phyloP scores from a whole-genome alignment of 2,888 invertebrate species.

The Subacronicta megacephala region DNA sequence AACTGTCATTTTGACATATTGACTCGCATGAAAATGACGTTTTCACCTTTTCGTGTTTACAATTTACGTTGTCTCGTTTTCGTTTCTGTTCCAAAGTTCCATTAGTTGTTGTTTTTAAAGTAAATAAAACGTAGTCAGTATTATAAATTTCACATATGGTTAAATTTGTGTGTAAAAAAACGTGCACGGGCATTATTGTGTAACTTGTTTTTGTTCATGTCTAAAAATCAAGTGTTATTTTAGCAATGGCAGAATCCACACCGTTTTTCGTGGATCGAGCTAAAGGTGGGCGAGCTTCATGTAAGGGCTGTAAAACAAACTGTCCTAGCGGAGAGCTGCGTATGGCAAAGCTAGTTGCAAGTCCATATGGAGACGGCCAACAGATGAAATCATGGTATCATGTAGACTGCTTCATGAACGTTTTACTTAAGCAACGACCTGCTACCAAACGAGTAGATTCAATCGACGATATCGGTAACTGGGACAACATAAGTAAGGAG shows the following conservation, averaged over 20 bases:
- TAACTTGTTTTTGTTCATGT: conserved; percentile 9
- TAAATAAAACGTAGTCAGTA: conserved; percentile 6
- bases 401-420: conserved; percentile 94
- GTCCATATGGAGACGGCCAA: conserved; percentile 93
- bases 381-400: conserved; percentile 96
- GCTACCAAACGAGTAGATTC: conserved; percentile 95
- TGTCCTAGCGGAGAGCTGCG: conserved; percentile 93
- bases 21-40: background rate
- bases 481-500: conserved; percentile 91
- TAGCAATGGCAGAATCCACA: conserved; percentile 56
- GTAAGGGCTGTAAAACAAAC: conserved; percentile 96
- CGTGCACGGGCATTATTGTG: background rate
- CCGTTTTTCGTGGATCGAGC: conserved; percentile 94
- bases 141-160: conserved; percentile 1
- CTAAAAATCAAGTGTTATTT: conserved; percentile 11
- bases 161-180: background rate
- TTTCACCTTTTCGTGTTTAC: background rate
- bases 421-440: conserved; percentile 93
- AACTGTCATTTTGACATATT: conserved; percentile 28
- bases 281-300: conserved; percentile 94
- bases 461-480: conserved; percentile 94
- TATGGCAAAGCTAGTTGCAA: conserved; percentile 93
- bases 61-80: conserved; percentile 16
- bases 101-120: conserved; percentile 9
- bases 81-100: background rate